A percentile compares a stretch with the other conserved stretches of the same genome.
Evolutionary conservation across 2,113 vertebrate species (phyloP).

Genomic region (Etheostoma spectabile): DNA sequence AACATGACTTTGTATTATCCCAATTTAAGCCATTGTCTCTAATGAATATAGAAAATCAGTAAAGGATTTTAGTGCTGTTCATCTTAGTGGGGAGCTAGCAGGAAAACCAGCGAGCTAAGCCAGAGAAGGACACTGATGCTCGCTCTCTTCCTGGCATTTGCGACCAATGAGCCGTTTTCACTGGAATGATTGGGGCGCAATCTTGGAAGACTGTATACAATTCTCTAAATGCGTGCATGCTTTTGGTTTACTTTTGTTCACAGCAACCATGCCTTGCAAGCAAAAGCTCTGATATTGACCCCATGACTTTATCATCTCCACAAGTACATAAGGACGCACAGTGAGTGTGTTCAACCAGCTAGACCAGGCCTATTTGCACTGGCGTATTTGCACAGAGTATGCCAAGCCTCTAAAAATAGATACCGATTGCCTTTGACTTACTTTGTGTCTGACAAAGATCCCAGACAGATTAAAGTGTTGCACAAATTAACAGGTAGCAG

Average conservation of each 20-base stretch:
- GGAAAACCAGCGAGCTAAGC: background rate
- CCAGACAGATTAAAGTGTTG: background rate
- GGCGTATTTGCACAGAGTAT: background rate
- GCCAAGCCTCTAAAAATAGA: background rate
- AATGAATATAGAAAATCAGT: background rate
- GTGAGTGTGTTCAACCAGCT: background rate
- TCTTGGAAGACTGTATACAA: background rate
- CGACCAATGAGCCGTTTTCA: background rate
- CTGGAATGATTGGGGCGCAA: background rate
- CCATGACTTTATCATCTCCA: background rate
- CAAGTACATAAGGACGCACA: background rate
- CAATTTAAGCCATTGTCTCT: background rate
- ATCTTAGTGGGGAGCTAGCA: background rate
- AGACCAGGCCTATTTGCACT: background rate
- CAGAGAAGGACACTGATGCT: constrained; percentile 6
- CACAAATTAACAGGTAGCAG: background rate
- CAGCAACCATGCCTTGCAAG: background rate
- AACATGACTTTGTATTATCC: background rate
- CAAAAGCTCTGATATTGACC: background rate
- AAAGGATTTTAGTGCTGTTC: background rate
- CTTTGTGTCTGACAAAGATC: background rate
- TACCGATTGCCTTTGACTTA: background rate
- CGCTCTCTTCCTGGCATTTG: background rate
- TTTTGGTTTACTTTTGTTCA: background rate
- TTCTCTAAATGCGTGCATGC: background rate